These are phyloP conservation scores for Lagorchestes hirsutus DNA, from an alignment of 2,797 vertebrate species.

Conservation along the genomic window DNA sequence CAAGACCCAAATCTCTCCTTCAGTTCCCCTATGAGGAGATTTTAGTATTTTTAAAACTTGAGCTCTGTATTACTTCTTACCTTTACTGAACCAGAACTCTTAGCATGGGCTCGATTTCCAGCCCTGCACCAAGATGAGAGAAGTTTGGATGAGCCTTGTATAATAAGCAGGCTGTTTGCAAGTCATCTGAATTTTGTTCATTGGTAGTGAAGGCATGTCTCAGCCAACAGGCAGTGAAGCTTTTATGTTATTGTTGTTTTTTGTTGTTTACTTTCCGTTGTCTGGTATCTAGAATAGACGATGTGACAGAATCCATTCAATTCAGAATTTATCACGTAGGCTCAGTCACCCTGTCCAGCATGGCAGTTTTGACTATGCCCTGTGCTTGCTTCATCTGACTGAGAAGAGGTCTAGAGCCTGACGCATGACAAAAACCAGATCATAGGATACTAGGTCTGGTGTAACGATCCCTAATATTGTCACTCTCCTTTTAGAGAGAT, in stretches of 20 bases:
- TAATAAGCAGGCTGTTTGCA: conserved; percentile 60
- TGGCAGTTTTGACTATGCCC: not conserved
- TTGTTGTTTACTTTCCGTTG: conserved; percentile 20
- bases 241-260: conserved; percentile 5
- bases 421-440: conserved; percentile 11
- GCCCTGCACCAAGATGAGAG: conserved; percentile 61
- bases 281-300: conserved; percentile 25
- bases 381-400: conserved; percentile 23
- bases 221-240: conserved; percentile 22
- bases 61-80: conserved; percentile 72
- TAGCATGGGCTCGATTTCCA: conserved; percentile 75
- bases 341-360: not conserved
- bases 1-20: conserved; percentile 55
- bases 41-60: conserved; percentile 57
- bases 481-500: not conserved
- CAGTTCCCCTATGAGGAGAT: conserved; percentile 65
- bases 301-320: not conserved
- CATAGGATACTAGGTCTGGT: not conserved
- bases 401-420: not conserved
- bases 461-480: not conserved
- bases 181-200: conserved; percentile 64
- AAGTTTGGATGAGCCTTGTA: conserved; percentile 61
- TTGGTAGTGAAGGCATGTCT: conserved; percentile 49
- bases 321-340: not conserved
- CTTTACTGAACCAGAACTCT: conserved; percentile 78